phyloP scores from a whole-genome alignment of 1,140 invertebrate species.

The Hydropsyche tenuis region DNA sequence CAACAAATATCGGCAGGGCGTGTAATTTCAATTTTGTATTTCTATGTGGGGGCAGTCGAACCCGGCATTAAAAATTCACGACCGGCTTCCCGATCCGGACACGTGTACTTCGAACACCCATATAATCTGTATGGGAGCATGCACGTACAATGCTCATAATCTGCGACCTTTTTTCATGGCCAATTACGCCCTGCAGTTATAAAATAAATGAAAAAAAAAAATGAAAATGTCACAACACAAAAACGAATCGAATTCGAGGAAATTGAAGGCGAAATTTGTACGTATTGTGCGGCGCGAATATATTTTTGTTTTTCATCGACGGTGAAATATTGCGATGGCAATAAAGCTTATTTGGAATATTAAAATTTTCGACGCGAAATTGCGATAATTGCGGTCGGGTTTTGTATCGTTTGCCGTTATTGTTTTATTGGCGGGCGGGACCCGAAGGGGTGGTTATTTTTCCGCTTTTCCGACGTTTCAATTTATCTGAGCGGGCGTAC shows the following conservation, averaged over 20 bases:
- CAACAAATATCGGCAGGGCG: neutral
- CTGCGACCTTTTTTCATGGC: conserved; percentile 28
- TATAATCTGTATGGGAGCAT: neutral
- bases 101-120: conserved; percentile 39
- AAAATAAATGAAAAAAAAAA: neutral
- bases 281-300: too few relatives aligned
- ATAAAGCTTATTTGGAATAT: neutral
- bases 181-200: conserved; percentile 14
- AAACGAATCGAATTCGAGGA: too few relatives aligned
- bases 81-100: conserved; percentile 43
- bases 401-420: neutral
- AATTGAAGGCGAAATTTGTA: too few relatives aligned
- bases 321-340: neutral
- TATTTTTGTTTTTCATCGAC: neutral
- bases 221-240: neutral
- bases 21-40: conserved; percentile 19
- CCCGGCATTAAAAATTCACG: conserved; percentile 48
- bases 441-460: neutral
- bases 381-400: conserved; percentile 20
- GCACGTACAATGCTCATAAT: conserved; percentile 16
- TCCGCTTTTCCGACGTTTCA: conserved; percentile 27
- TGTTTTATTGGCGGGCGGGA: neutral
- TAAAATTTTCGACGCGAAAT: conserved; percentile 18
- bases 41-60: neutral
- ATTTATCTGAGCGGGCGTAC: conserved; percentile 31